phyloP scores from a whole-genome alignment of 1,140 invertebrate genomes.

The Andricus grossulariae region DNA sequence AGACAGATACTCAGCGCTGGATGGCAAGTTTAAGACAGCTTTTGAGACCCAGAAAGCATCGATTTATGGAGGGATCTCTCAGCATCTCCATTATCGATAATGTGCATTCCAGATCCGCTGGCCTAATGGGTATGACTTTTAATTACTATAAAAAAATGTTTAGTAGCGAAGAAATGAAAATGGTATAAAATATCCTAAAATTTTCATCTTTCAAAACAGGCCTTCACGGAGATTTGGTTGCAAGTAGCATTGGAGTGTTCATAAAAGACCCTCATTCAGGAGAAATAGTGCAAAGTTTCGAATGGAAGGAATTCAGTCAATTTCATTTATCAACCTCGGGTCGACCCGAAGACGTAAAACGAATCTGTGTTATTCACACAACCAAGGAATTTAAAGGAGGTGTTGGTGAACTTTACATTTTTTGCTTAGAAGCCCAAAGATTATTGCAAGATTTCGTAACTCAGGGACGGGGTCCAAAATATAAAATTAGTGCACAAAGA shows the following conservation, averaged over 20 bases:
- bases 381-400: constrained; percentile 75
- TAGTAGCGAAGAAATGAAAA: constrained; percentile 18
- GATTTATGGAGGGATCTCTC: constrained; percentile 69
- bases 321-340: constrained; percentile 74
- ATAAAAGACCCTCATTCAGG: constrained; percentile 75
- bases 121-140: constrained; percentile 66
- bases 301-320: constrained; percentile 76
- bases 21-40: constrained; percentile 75
- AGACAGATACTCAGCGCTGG: constrained; percentile 77
- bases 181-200: constrained; percentile 11
- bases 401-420: constrained; percentile 74
- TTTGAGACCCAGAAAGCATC: constrained; percentile 68
- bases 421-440: constrained; percentile 71
- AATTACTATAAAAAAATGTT: constrained; percentile 32
- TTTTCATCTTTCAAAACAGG: constrained; percentile 58
- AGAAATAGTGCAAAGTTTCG: constrained; percentile 69
- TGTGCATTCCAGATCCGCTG: constrained; percentile 74
- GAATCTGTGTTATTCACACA: constrained; percentile 76
- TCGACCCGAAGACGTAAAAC: constrained; percentile 75
- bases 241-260: constrained; percentile 70
- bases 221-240: constrained; percentile 75
- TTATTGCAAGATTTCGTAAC: constrained; percentile 72
- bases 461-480: constrained; percentile 69
- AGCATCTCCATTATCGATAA: constrained; percentile 77
- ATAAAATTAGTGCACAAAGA: constrained; percentile 55